These are phyloP conservation scores for Pyralis farinalis DNA, from an alignment of 2,888 invertebrate species.

Conservation along the genomic window DNA sequence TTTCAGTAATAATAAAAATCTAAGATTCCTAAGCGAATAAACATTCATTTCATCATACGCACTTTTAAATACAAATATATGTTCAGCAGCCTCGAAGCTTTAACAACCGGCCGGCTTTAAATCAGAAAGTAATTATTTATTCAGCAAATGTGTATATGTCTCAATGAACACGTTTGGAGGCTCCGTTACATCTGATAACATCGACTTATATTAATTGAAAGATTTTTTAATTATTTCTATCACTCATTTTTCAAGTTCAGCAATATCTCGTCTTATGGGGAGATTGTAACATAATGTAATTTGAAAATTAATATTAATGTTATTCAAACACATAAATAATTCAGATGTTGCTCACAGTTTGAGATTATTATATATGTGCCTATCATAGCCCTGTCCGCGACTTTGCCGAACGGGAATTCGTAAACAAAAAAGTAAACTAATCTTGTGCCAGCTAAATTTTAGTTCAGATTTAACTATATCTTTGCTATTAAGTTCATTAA, in stretches of 20 bases:
- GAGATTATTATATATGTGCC: too few species aligned
- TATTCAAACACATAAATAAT: too few species aligned
- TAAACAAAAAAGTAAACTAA: too few species aligned
- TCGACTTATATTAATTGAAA: slow-evolving; percentile 2
- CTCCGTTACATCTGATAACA: slow-evolving; percentile 16
- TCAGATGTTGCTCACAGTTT: too few species aligned
- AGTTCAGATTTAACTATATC: too few species aligned
- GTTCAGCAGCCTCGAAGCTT: neutral
- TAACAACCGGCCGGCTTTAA: neutral
- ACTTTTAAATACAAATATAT: slow-evolving; percentile 3
- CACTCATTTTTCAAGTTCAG: slow-evolving; percentile 3
- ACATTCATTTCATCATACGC: neutral
- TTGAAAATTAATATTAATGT: too few species aligned
- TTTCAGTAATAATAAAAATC: slow-evolving; percentile 2
- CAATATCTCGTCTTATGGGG: too few species aligned
- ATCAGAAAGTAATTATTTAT: slow-evolving; percentile 7
- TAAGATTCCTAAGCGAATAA: slow-evolving; percentile 3
- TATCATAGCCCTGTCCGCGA: too few species aligned
- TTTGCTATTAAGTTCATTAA: too few species aligned
- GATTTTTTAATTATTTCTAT: neutral
- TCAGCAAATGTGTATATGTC: slow-evolving; percentile 11
- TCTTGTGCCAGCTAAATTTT: too few species aligned
- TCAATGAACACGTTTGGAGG: slow-evolving; percentile 11
- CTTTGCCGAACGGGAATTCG: too few species aligned
- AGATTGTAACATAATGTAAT: too few species aligned